These are phyloP conservation scores for Cynoglossus semilaevis DNA, from an alignment of 2,113 vertebrate species.

Conservation along the genomic window DNA sequence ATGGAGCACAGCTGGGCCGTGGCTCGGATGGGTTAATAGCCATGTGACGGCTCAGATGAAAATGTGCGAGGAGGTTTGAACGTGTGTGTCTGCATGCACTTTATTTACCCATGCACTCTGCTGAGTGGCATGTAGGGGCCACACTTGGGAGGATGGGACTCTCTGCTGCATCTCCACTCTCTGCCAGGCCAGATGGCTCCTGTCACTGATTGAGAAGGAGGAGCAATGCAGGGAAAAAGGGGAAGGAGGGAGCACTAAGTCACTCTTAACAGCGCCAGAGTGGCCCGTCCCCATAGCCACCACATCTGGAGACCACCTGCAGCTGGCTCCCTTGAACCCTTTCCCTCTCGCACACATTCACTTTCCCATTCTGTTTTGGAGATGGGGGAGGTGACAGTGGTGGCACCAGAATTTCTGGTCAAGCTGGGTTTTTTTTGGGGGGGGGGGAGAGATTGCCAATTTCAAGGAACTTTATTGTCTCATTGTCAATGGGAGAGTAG, in stretches of 20 bases:
- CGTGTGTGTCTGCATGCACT: conserved; percentile 34
- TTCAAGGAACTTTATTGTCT: conserved; percentile 50
- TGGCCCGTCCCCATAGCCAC: conserved; percentile 63
- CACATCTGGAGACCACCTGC: conserved; percentile 80
- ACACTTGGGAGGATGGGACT: conserved; percentile 53
- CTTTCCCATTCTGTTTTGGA: conserved; percentile 43
- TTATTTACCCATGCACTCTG: conserved; percentile 56
- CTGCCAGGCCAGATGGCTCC: conserved; percentile 75
- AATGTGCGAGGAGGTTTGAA: conserved; percentile 5
- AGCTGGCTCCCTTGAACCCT: conserved; percentile 52
- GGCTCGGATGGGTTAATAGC: conserved; percentile 63
- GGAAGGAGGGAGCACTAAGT: conserved; percentile 38
- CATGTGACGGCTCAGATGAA: conserved; percentile 53
- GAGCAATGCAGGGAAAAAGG: conserved; percentile 36
- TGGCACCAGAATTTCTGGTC: conserved; percentile 35
- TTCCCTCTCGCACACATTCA: conserved; percentile 8
- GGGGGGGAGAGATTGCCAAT: conserved; percentile 24
- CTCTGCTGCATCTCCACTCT: conserved; percentile 41
- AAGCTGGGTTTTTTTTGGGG: conserved; percentile 34
- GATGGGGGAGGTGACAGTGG: conserved; percentile 26
- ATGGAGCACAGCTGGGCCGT: conserved; percentile 69
- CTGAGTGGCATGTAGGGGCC: conserved; percentile 57
- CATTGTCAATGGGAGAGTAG: conserved; percentile 7
- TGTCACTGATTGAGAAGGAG: conserved; percentile 60
- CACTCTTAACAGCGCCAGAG: conserved; percentile 52